Evolutionary conservation across 1,140 invertebrate species (phyloP), one percentile per base, ranked within the genome.

Genomic region (Pseudoatta argentina): DNA sequence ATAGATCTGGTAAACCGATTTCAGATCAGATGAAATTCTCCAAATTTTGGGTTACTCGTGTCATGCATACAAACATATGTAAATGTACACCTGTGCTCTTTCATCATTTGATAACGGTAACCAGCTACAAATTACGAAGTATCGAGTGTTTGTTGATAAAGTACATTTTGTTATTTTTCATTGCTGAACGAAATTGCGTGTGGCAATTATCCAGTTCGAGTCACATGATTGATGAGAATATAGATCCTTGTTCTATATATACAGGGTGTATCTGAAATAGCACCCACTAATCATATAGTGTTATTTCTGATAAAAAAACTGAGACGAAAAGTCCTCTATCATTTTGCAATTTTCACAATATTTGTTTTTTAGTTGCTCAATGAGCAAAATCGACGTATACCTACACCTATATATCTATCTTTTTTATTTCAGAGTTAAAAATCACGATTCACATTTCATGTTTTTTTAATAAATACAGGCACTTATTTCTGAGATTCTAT

Each of bases 1-100:
- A 90, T 66, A 89, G 73, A 85, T 90, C 64, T 87, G 86, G 27
- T 30, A 59, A 86, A 90, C 89, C 89, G 88, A 88, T 90, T 90
- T 67, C 53, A n/a, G 3, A 21, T 34, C 10, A 6, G 24, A n/a
- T 44, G 48, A 34, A 86, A 90, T 90, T 90, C 86, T 61, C 76
- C 48, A 90, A 90, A 90, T 89, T 90, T 90, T 78, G 66, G 77
- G 78, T 89, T 89, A 89, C 83, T 72, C 73, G 76, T 73, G 76
- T 77, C 59, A 57, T 73, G n/a, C n/a, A 27, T 61, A n/a, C 44
- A 5, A 8, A 21, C 83, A 44, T 57, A 57, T 55, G 66, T 6
- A 66, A 48, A 78, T 66, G 44, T n/a, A 30, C 44, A 64, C 7
- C 55, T 86, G 66, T 78, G 48, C 72, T 86, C 66, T 88, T 83